Evolutionary conservation across 2,888 invertebrate species (phyloP).

Genomic region (Tenthredo livida): DNA sequence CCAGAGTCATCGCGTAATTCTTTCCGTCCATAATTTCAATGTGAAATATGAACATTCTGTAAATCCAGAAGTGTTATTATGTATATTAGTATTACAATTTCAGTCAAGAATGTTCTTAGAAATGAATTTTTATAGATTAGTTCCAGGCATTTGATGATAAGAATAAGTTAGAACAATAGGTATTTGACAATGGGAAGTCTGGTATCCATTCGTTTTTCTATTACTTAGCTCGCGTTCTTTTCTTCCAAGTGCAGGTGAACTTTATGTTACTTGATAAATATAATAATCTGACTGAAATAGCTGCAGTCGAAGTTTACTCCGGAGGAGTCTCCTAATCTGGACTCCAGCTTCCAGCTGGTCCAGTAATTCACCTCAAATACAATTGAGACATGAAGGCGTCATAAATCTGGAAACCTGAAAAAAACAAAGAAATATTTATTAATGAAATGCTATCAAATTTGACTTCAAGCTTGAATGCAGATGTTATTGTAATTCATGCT

Average conservation of each 20-base stretch:
- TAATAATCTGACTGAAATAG: conserved; percentile 84
- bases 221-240: conserved; percentile 25
- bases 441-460: not conserved
- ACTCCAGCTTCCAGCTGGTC: conserved; percentile 64
- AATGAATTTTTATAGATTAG: not conserved
- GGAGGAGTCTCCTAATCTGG: conserved; percentile 66
- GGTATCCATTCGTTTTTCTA: conserved; percentile 16
- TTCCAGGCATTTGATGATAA: not conserved
- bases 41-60: not conserved
- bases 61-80: not conserved
- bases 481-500: conserved; percentile 26
- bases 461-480: not conserved
- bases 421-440: conserved; percentile 59
- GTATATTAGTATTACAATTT: not conserved
- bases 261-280: conserved; percentile 82
- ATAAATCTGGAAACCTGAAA: conserved; percentile 89
- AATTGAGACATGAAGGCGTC: conserved; percentile 82
- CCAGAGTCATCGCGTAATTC: not conserved
- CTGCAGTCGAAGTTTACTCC: conserved; percentile 83
- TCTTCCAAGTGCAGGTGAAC: conserved; percentile 6
- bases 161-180: not conserved
- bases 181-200: not conserved
- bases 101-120: not conserved
- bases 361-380: conserved; percentile 73
- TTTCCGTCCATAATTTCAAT: not conserved